phyloP scores from a whole-genome alignment of 2,113 vertebrate species.

The Trinectes maculatus region DNA sequence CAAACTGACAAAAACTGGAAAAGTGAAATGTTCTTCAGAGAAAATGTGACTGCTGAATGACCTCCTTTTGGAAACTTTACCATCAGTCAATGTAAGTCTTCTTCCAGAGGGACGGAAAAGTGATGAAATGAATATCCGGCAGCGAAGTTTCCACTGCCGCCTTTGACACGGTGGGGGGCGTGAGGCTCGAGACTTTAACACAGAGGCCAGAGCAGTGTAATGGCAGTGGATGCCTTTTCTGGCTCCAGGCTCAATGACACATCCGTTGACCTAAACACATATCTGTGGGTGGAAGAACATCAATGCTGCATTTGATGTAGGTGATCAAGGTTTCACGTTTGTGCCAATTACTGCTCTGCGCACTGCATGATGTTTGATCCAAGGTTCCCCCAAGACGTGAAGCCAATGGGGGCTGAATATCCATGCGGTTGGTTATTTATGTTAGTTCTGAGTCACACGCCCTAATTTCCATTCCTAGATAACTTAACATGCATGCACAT shows the following conservation, averaged over 20 bases:
- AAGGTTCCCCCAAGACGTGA: conserved; percentile 16
- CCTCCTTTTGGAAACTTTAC: not conserved
- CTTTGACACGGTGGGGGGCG: conserved; percentile 17
- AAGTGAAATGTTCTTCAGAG: not conserved
- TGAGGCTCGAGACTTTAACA: conserved; percentile 31
- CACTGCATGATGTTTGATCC: conserved; percentile 45
- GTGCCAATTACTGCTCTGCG: conserved; percentile 59
- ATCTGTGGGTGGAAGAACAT: conserved; percentile 66
- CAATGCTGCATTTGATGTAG: conserved; percentile 64
- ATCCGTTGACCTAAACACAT: conserved; percentile 47
- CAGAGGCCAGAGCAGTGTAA: not conserved
- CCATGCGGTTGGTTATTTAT: conserved; percentile 32
- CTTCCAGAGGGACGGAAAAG: not conserved
- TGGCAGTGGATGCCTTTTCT: conserved; percentile 36
- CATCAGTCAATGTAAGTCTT: not conserved
- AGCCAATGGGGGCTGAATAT: not conserved
- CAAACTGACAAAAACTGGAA: not conserved
- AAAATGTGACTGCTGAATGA: not conserved
- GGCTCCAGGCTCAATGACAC: conserved; percentile 49
- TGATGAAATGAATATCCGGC: conserved; percentile 13
- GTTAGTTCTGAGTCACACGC: not conserved
- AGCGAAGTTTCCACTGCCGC: not conserved
- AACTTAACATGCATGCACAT: not conserved
- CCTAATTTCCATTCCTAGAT: conserved; percentile 19
- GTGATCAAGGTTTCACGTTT: conserved; percentile 49